Evolutionary conservation across 2,888 invertebrate genomes (phyloP), one percentile per base, ranked within the genome.

Genomic region (Euclidia mi): DNA sequence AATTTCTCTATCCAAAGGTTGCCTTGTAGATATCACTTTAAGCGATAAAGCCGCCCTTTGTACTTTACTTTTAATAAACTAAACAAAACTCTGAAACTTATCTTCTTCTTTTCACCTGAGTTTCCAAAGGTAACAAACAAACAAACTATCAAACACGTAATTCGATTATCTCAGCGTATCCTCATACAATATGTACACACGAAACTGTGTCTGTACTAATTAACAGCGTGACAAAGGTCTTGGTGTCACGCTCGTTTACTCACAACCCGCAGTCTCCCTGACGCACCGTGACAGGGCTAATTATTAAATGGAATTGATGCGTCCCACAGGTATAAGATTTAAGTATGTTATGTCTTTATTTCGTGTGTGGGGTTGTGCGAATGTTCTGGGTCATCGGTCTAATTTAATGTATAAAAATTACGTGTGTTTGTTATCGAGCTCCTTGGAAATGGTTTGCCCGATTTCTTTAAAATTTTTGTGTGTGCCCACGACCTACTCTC

Each of bases 261-360:
- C 48, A 31, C 48, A n/a, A 25, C 43, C 42, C 40, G 10, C 35
- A 44, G 31, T 34, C 40, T 46, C 44, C 40, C 45, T 45, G 71
- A 56, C 66, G 58, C 66, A 58, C 47, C 69, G 17, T 65, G 76
- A 76, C 75, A 75, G 62, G 49, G 46, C 66, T 74, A 75, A 74
- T 74, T 70, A 74, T 74, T 74, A 59, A 74, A 72, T 56, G 64
- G 72, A 67, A 74, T 76, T 75, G 74, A 74, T 74, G 73, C 44
- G 60, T 76, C 74, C 76, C 74, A 43, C n/a, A 50, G 76, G 68
- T 58, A 64, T 56, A 57, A 17, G 28, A 64, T 57, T 57, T 52
- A 44, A 32, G 43, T 55, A 32, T 20, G 51, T 48, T 12, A 48
- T 42, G 51, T 60, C 74, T 65, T 75, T 72, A 62, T 72, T 69